phyloP scores from a whole-genome alignment of 2,888 invertebrate species.

The Volucella bombylans region DNA sequence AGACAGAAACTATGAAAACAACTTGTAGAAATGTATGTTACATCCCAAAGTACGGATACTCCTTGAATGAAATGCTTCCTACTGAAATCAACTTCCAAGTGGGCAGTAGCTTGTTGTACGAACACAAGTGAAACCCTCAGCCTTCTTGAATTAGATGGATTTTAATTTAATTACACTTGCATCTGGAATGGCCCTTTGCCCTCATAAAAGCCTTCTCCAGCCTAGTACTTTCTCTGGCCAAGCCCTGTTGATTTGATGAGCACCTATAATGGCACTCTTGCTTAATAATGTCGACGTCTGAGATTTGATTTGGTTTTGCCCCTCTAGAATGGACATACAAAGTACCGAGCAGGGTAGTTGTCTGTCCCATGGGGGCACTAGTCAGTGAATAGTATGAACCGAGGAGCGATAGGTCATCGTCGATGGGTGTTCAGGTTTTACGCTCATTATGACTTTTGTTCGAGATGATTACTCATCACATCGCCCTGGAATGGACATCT shows the following conservation, averaged over 20 bases:
- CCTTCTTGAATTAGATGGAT: conserved; percentile 25
- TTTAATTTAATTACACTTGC: conserved; percentile 64
- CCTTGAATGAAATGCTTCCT: conserved; percentile 30
- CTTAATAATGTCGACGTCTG: conserved; percentile 59
- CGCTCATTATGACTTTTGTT: conserved; percentile 59
- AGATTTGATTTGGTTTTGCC: conserved; percentile 48
- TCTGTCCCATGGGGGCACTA: conserved; percentile 54
- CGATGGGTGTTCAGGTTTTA: conserved; percentile 46
- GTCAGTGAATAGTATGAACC: conserved; percentile 20
- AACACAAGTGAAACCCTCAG: neutral
- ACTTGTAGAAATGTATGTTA: conserved; percentile 5
- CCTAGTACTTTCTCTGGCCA: conserved; percentile 14
- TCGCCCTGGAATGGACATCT: conserved; percentile 16
- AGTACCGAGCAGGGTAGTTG: conserved; percentile 12
- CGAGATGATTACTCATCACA: conserved; percentile 21
- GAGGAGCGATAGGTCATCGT: neutral
- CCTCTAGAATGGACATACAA: conserved; percentile 21
- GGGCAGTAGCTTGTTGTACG: conserved; percentile 12
- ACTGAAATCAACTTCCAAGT: conserved; percentile 50
- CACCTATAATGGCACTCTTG: conserved; percentile 52
- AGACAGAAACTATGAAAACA: neutral
- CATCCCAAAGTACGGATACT: conserved; percentile 7
- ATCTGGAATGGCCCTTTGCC: conserved; percentile 56
- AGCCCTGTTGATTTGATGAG: conserved; percentile 37
- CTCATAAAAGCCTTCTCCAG: conserved; percentile 37